Conservation (phyloP, 2,888 invertebrate genomes). For the Lissonota sp. region DNA sequence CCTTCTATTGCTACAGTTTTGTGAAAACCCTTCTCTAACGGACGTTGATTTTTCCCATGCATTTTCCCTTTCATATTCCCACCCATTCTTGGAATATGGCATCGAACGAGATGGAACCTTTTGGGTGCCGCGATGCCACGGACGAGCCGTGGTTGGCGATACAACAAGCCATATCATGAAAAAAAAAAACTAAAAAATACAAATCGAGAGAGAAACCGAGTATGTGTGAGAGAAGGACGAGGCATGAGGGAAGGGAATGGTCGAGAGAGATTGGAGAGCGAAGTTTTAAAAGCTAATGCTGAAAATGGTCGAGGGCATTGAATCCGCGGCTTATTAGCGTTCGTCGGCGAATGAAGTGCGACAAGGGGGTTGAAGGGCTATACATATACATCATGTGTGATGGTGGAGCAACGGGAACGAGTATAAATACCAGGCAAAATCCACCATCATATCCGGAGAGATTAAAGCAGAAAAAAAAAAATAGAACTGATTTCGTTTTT, state of each 20-base stretch:
- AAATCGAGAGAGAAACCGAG: not conserved
- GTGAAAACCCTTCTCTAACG: slow-evolving; percentile 23
- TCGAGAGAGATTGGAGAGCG: slow-evolving; percentile 63
- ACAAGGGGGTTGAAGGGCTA: slow-evolving; percentile 3
- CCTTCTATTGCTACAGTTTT: slow-evolving; percentile 17
- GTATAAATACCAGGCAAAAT: slow-evolving; percentile 33
- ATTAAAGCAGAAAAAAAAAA: slow-evolving; percentile 50
- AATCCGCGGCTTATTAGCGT: slow-evolving; percentile 66
- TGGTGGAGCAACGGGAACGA: slow-evolving; percentile 17
- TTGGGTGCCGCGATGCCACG: slow-evolving; percentile 16
- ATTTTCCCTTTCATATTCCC: slow-evolving; percentile 61
- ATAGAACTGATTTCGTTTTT: slow-evolving; percentile 44
- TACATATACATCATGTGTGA: slow-evolving; percentile 13
- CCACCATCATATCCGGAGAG: slow-evolving; percentile 35
- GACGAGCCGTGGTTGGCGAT: not conserved
- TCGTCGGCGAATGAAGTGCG: slow-evolving; percentile 29
- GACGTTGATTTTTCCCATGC: slow-evolving; percentile 45
- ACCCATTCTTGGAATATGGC: slow-evolving; percentile 41
- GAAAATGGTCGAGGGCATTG: slow-evolving; percentile 58
- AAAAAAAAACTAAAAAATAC: slow-evolving; percentile 17
- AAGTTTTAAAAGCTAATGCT: slow-evolving; percentile 66
- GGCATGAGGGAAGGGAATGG: not conserved
- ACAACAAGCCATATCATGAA: slow-evolving; percentile 25
- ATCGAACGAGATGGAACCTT: slow-evolving; percentile 52
- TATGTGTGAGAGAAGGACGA: slow-evolving; percentile 7